Evolutionary conservation across 2,888 invertebrate genomes (phyloP).

Genomic region (Rotaria magnacalcarata): DNA sequence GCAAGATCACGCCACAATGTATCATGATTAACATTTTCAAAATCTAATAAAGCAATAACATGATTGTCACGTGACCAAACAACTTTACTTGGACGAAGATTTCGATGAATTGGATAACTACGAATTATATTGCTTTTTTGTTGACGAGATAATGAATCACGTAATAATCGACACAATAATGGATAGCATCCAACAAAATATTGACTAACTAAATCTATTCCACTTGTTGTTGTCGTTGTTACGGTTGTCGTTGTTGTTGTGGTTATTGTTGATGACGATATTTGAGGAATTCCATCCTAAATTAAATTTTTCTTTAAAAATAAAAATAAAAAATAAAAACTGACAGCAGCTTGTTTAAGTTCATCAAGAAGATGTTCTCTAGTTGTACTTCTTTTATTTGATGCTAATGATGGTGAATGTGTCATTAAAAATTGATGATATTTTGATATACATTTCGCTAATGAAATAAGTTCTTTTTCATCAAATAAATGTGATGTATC

Average conservation of each 20-base stretch:
- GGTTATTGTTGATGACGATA: not conserved
- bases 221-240: not conserved
- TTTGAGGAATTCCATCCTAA: too few relatives aligned
- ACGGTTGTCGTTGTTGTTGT: not conserved
- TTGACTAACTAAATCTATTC: not conserved
- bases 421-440: slow-evolving; percentile 20
- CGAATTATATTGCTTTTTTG: not conserved
- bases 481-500: not conserved
- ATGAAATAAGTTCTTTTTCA: not conserved
- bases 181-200: not conserved
- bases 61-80: not conserved
- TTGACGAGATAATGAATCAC: not conserved
- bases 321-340: too few relatives aligned
- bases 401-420: not conserved
- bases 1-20: slow-evolving; percentile 3
- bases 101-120: not conserved
- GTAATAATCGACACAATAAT: not conserved
- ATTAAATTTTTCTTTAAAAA: too few relatives aligned
- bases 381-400: not conserved
- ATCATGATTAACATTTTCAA: not conserved
- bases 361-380: not conserved
- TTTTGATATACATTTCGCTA: slow-evolving; percentile 7
- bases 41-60: not conserved
- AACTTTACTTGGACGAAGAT: not conserved
- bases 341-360: not conserved